phyloP scores from a whole-genome alignment of 2,113 vertebrate genomes.

The Jaculus jaculus region DNA sequence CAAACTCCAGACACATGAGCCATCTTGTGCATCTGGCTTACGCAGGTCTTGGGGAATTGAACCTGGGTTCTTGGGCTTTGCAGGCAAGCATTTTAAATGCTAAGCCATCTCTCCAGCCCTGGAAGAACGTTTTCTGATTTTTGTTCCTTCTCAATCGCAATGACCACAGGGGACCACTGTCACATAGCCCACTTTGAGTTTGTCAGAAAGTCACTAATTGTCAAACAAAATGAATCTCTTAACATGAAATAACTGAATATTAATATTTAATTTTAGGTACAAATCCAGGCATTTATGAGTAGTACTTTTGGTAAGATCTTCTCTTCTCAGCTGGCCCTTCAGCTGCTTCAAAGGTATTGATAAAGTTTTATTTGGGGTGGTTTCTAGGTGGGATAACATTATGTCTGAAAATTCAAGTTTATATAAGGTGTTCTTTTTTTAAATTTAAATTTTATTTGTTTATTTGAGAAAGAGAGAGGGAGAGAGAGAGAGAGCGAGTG shows the following conservation, averaged over 20 bases:
- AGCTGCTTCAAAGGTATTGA: constrained; percentile 86
- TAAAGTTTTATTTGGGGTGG: not conserved
- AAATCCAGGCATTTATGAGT: constrained; percentile 89
- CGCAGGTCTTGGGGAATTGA: too few relatives aligned
- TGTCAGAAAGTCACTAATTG: constrained; percentile 1
- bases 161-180: not conserved
- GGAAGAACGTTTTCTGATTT: not conserved
- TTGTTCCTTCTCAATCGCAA: not conserved
- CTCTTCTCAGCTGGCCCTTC: constrained; percentile 87
- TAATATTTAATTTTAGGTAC: constrained; percentile 81
- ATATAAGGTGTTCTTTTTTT: not conserved
- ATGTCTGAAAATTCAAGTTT: constrained; percentile 28
- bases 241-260: constrained; percentile 31
- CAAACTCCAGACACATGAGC: too few relatives aligned
- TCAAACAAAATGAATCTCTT: constrained; percentile 1
- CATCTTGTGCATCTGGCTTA: too few relatives aligned
- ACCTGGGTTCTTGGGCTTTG: too few relatives aligned
- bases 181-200: not conserved
- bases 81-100: too few relatives aligned
- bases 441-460: too few relatives aligned
- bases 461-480: too few relatives aligned
- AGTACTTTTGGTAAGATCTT: constrained; percentile 86
- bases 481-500: too few relatives aligned
- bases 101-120: not conserved
- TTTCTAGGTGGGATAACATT: constrained; percentile 12